Base-by-base conservation (phyloP, 2,113 vertebrate species). In the Brienomyrus longianalis region DNA sequence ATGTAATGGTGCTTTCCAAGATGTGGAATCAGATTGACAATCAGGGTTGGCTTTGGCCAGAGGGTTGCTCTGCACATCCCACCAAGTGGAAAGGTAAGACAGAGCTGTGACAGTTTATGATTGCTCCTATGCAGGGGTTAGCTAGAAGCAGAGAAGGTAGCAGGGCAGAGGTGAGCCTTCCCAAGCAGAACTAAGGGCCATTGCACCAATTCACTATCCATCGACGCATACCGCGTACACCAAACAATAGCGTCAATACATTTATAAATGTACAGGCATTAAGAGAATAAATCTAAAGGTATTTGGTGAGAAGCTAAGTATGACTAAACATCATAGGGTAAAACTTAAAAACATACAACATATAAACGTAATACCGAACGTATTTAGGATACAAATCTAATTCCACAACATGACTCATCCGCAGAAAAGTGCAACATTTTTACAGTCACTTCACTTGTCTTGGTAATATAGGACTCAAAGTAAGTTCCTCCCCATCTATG, bases 41-140 rank as follows among this genome's bases (percentile, higher is more conserved):
- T 59, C 94, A 86, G 62, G 50, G 93, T 94, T 94, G 93, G 88
- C 94, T 94, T 95, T 95, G 94, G 94, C 95, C 92, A 19, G 83
- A 93, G 93, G 94, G 92, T 91, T 27, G 90, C 83, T 59, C 80
- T 51, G 85, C 93, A 88, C 91, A 94, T 96, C 95, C 94, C 95
- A 96, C 93, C 93, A 94, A 91, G 92, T 93, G 92, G 93, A 92
- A 95, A 95, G 95, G 91, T 89, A 94, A 92, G 95, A 95, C 91
- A 95, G 94, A 80, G 74, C 66, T 89, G 89, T 90, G 84, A 92
- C 92, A 93, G 92, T 93, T 92, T 93, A 88, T 21, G 92, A 94
- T 96, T 94, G 94, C 95, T 94, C 95, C 96, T 19, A 90, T 91
- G 93, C 94, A 95, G 95, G 95, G 95, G 95, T 93, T 95, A 95